Percentiles rank a stretch among this genome's conserved stretches.
These are phyloP conservation scores for Cyanoderma ruficeps DNA, from an alignment of 2,113 vertebrate species.

Conservation along the genomic window DNA sequence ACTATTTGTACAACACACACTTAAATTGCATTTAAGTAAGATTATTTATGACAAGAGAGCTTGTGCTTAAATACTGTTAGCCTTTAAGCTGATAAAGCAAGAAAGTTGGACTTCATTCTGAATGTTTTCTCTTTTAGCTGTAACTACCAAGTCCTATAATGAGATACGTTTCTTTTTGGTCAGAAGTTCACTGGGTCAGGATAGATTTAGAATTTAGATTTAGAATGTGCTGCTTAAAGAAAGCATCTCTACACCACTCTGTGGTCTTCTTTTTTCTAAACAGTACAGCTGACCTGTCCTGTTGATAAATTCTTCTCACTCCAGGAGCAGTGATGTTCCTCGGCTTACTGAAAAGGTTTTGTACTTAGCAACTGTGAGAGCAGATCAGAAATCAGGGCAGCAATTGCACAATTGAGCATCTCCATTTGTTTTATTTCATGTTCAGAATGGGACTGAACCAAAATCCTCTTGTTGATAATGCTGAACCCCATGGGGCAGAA, in stretches of 20 bases:
- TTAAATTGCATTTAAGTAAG: not conserved
- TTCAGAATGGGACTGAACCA: constrained; percentile 47
- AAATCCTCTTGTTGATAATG: not conserved
- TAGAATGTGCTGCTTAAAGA: not conserved
- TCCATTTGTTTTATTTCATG: not conserved
- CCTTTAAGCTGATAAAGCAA: not conserved
- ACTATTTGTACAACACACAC: not conserved
- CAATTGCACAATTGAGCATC: not conserved
- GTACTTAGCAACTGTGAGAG: not conserved
- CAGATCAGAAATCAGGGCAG: not conserved
- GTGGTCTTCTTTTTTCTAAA: not conserved
- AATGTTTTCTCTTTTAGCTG: not conserved
- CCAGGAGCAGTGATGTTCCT: not conserved
- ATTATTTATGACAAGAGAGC: not conserved
- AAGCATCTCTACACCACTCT: not conserved
- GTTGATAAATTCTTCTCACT: not conserved
- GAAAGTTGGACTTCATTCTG: not conserved
- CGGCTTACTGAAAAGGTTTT: not conserved
- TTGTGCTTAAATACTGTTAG: not conserved
- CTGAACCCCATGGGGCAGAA: not conserved
- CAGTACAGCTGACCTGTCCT: not conserved
- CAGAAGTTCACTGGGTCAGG: not conserved
- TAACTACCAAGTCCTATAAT: not conserved
- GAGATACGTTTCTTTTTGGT: not conserved
- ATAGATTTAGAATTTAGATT: not conserved